Conservation (phyloP, 2,888 invertebrate genomes). For the Scaptomyza caliginosa region DNA sequence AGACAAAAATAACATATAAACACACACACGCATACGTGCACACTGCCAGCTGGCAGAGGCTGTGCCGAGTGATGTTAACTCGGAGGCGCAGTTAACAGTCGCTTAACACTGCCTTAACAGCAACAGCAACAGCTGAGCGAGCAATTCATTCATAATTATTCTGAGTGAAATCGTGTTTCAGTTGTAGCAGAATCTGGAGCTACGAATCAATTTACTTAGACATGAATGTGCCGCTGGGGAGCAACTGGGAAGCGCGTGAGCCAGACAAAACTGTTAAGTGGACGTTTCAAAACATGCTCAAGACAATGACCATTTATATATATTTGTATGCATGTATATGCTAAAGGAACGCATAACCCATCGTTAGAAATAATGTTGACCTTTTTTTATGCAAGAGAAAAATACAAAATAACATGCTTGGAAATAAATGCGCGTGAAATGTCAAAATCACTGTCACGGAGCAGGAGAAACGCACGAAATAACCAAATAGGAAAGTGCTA, state of each 20-base stretch:
- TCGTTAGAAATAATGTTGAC: conserved; percentile 56
- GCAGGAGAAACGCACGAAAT: conserved; percentile 2
- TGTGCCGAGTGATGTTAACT: conserved; percentile 59
- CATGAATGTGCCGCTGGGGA: conserved; percentile 62
- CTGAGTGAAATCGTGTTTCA: conserved; percentile 53
- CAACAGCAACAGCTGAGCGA: conserved; percentile 63
- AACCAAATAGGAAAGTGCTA: background rate
- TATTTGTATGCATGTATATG: conserved; percentile 28
- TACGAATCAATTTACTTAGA: conserved; percentile 66
- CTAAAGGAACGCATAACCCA: conserved; percentile 21
- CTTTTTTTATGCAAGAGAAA: conserved; percentile 53
- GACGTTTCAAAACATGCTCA: conserved; percentile 25
- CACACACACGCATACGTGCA: conserved; percentile 1
- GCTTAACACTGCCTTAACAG: conserved; percentile 38
- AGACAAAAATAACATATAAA: conserved; percentile 9
- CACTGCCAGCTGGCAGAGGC: conserved; percentile 45
- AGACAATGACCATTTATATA: conserved; percentile 42
- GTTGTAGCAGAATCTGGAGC: conserved; percentile 12
- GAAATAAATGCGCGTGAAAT: conserved; percentile 75
- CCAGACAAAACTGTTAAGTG: conserved; percentile 36
- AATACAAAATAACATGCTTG: conserved; percentile 34
- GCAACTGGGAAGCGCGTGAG: conserved; percentile 53
- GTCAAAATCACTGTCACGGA: conserved; percentile 70
- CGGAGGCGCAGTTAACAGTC: conserved; percentile 30
- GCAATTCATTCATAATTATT: conserved; percentile 73